Evolutionary conservation across 2,113 vertebrate species (phyloP).

Genomic region (Oncorhynchus mykiss): DNA sequence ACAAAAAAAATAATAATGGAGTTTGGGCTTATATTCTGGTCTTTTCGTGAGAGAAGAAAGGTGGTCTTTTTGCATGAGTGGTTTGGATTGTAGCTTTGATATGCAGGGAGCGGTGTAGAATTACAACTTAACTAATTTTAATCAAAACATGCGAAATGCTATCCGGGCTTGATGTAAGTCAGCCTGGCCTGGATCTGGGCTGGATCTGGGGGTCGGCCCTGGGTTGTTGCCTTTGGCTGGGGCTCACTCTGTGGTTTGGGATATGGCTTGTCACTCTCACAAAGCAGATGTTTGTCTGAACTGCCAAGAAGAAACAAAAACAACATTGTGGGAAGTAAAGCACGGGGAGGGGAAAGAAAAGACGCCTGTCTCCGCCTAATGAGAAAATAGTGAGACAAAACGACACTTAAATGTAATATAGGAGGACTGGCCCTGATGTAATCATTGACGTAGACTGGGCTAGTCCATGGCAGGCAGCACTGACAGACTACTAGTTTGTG

Average conservation of each 20-base stretch:
- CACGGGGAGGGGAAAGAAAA: conserved; percentile 62
- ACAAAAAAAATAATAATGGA: too few species aligned
- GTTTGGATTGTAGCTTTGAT: conserved; percentile 90
- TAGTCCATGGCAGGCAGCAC: conserved; percentile 7
- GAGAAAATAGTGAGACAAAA: conserved; percentile 60
- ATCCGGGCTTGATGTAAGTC: conserved; percentile 95
- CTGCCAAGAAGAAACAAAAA: conserved; percentile 98
- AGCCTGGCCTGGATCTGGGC: conserved; percentile 82
- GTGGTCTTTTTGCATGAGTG: conserved; percentile 58
- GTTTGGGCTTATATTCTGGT: not conserved
- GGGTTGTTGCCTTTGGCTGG: conserved; percentile 98
- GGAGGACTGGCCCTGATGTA: conserved; percentile 15
- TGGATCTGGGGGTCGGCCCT: conserved; percentile 84
- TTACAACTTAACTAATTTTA: conserved; percentile 99
- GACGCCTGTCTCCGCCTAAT: conserved; percentile 71
- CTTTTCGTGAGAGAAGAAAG: not conserved
- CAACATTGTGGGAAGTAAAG: conserved; percentile 88
- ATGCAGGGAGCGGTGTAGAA: conserved; percentile 91
- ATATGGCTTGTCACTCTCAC: conserved; percentile 92
- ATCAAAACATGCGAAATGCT: conserved; percentile 98
- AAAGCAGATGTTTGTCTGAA: conserved; percentile 99
- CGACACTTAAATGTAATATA: conserved; percentile 27
- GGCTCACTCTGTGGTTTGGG: conserved; percentile 89
- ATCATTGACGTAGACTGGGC: conserved; percentile 7
- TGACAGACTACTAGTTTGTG: not conserved